phyloP scores from a whole-genome alignment of 2,888 invertebrate species.

The Tuta absoluta region DNA sequence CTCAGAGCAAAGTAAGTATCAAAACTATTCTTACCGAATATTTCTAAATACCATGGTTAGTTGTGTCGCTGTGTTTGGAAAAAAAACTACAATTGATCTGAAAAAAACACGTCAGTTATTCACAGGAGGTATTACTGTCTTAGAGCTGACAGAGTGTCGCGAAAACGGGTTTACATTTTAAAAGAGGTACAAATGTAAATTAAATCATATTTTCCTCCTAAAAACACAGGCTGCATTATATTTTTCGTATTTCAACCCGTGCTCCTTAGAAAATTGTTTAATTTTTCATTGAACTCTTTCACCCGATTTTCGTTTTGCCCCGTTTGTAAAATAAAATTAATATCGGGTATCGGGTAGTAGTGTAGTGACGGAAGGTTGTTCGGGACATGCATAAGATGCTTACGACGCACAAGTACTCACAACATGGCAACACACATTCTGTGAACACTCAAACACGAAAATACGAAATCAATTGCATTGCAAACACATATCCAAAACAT shows the following conservation, averaged over 20 bases:
- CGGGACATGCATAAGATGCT: conserved; percentile 62
- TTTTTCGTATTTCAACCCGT: not conserved
- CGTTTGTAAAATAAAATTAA: not conserved
- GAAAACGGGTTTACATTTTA: not conserved
- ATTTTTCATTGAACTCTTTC: not conserved
- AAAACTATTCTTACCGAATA: conserved; percentile 34
- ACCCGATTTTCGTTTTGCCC: not conserved
- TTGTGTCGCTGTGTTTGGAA: conserved; percentile 33
- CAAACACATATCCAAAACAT: conserved; percentile 27
- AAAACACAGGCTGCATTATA: not conserved
- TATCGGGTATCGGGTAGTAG: not conserved
- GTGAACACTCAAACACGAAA: conserved; percentile 73
- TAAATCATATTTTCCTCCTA: not conserved
- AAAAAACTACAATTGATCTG: conserved; percentile 35
- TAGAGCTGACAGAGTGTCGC: conserved; percentile 34
- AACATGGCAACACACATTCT: conserved; percentile 75
- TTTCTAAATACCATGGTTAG: conserved; percentile 19
- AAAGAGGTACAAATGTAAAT: not conserved
- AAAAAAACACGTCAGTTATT: conserved; percentile 65
- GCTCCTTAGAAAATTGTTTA: not conserved
- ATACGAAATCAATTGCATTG: conserved; percentile 23
- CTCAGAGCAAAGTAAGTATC: conserved; percentile 17
- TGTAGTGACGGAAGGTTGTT: conserved; percentile 34
- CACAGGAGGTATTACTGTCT: conserved; percentile 60
- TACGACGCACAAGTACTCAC: conserved; percentile 55